A percentile compares a stretch with the other conserved stretches of the same genome.
Conservation (phyloP, 30 jellyfish, hydroid and myxozoan genomes). For the Hydractinia symbiolongicarpus region DNA sequence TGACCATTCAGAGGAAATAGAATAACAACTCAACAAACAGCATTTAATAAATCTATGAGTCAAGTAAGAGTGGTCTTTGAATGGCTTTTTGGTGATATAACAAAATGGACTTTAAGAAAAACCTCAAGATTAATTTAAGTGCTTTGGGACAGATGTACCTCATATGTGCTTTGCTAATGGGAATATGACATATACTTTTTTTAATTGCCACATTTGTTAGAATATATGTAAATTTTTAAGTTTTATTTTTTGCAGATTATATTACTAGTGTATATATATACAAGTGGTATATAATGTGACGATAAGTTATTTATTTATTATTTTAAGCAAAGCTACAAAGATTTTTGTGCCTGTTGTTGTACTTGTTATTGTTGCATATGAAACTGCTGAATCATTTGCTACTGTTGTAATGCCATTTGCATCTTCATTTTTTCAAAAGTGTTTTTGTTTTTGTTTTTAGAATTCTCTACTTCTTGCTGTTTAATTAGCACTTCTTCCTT, state of each 20-base stretch:
- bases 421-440: background rate
- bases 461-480: slow-evolving; percentile 24
- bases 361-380: slow-evolving; percentile 22
- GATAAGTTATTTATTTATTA: background rate
- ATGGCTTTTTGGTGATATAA: slow-evolving; percentile 33
- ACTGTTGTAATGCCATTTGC: slow-evolving; percentile 9
- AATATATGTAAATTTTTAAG: background rate
- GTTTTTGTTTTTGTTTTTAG: background rate
- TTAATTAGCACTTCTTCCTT: background rate
- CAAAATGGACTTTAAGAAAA: slow-evolving; percentile 24
- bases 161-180: slow-evolving; percentile 32
- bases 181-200: background rate
- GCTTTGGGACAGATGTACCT: slow-evolving; percentile 35
- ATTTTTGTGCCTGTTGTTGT: background rate
- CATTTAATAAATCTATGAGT: slow-evolving; percentile 35
- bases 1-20: slow-evolving; percentile 11
- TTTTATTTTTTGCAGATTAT: background rate
- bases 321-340: slow-evolving; percentile 4
- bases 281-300: background rate
- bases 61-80: slow-evolving; percentile 25
- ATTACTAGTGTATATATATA: background rate
- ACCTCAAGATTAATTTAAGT: slow-evolving; percentile 10
- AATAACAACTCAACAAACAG: slow-evolving; percentile 23
- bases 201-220: slow-evolving; percentile 2
- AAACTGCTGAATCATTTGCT: slow-evolving; percentile 26